phyloP scores from a whole-genome alignment of 2,113 vertebrate genomes.

The Butastur rufipennis region DNA sequence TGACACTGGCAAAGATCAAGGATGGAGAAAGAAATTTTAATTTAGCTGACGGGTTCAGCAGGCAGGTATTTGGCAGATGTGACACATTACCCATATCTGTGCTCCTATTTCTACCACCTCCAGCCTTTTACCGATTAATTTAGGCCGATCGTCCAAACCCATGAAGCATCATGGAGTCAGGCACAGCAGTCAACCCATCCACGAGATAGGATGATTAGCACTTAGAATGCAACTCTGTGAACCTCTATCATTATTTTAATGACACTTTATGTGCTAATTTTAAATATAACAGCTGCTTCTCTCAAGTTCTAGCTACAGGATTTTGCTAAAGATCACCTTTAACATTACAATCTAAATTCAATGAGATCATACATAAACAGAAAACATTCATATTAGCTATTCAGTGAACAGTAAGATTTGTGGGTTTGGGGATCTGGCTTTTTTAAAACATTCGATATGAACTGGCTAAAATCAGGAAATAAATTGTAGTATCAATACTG shows the following conservation, averaged over 20 bases:
- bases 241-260: slow-evolving; percentile 25
- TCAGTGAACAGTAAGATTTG: not conserved
- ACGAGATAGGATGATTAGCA: not conserved
- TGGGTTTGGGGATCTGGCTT: not conserved
- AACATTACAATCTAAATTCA: slow-evolving; percentile 43
- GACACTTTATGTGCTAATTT: slow-evolving; percentile 18
- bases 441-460: not conserved
- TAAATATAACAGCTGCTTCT: slow-evolving; percentile 37
- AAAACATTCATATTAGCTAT: not conserved
- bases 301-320: slow-evolving; percentile 9
- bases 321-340: slow-evolving; percentile 48
- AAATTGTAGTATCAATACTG: not conserved
- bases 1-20: not conserved
- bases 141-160: not conserved
- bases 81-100: not conserved
- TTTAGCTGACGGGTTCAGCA: slow-evolving; percentile 38
- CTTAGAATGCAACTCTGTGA: slow-evolving; percentile 2
- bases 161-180: not conserved
- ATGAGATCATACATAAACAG: not conserved
- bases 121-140: not conserved
- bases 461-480: not conserved
- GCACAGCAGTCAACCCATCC: slow-evolving; percentile 28
- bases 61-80: slow-evolving; percentile 27
- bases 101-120: not conserved
- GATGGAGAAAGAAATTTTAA: not conserved